Conservation (phyloP, 2,888 invertebrate genomes). For the Athalia rosae region DNA sequence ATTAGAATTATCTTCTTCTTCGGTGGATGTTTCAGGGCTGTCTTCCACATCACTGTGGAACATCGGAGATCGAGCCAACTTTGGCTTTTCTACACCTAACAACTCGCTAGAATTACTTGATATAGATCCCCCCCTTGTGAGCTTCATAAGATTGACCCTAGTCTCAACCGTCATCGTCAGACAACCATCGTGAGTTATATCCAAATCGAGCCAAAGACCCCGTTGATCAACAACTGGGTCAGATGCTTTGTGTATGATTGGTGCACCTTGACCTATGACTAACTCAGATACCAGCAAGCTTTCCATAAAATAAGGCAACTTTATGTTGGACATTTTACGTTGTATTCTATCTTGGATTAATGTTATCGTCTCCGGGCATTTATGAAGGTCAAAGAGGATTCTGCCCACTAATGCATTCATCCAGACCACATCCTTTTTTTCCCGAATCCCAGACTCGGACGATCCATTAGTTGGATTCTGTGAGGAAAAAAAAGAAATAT, state of each 20-base stretch:
- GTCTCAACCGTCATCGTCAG: conserved; percentile 90
- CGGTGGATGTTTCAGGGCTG: conserved; percentile 86
- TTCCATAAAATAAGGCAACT: conserved; percentile 92
- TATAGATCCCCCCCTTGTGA: conserved; percentile 71
- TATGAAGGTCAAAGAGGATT: conserved; percentile 88
- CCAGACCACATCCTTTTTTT: conserved; percentile 78
- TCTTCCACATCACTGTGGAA: conserved; percentile 87
- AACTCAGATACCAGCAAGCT: conserved; percentile 86
- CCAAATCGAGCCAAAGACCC: conserved; percentile 93
- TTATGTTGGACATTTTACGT: conserved; percentile 89
- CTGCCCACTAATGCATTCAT: conserved; percentile 87
- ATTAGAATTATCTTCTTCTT: conserved; percentile 77
- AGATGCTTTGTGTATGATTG: conserved; percentile 79
- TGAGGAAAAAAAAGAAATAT: neutral
- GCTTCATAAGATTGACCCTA: conserved; percentile 88
- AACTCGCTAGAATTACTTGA: conserved; percentile 56
- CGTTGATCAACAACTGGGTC: conserved; percentile 84
- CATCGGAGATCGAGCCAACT: conserved; percentile 75
- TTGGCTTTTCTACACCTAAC: conserved; percentile 58
- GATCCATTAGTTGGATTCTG: conserved; percentile 56
- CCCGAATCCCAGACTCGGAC: conserved; percentile 49
- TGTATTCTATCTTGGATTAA: conserved; percentile 87
- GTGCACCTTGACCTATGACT: conserved; percentile 82
- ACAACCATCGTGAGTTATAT: conserved; percentile 86
- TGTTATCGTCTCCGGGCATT: conserved; percentile 81